A percentile compares a stretch with the other conserved stretches of the same genome.
Evolutionary conservation across 2,797 vertebrate species (phyloP).

Genomic region (Taeniopygia guttata): DNA sequence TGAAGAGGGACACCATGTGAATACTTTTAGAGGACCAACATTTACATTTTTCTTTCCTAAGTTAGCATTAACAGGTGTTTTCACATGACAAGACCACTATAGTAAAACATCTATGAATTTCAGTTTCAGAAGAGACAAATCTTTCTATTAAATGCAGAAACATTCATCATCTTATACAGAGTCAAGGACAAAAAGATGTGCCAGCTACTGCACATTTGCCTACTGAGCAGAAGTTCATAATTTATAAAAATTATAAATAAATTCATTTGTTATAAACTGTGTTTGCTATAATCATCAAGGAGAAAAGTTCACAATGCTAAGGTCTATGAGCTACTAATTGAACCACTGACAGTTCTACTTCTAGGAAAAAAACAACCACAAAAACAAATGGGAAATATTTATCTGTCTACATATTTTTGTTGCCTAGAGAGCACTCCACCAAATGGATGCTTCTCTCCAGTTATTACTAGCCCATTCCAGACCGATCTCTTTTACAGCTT

Average conservation of each 20-base stretch:
- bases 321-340: neutral
- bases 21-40: neutral
- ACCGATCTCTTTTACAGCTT: neutral
- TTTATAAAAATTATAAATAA: neutral
- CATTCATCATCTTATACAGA: neutral
- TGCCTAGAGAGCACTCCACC: neutral
- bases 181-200: neutral
- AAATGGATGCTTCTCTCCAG: neutral
- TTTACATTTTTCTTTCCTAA: neutral
- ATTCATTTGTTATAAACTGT: neutral
- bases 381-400: neutral
- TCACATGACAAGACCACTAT: neutral
- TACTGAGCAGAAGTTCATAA: neutral
- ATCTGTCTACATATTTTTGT: fast-evolving
- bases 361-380: neutral
- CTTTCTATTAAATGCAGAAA: neutral
- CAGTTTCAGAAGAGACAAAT: neutral
- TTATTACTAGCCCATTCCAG: neutral
- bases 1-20: fast-evolving
- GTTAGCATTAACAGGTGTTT: neutral
- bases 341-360: neutral
- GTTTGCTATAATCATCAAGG: neutral
- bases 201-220: neutral
- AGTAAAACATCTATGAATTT: neutral
- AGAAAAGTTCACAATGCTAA: neutral